Base-by-base conservation (phyloP, 1,140 invertebrate genomes). In the Drosophila murphyi region DNA sequence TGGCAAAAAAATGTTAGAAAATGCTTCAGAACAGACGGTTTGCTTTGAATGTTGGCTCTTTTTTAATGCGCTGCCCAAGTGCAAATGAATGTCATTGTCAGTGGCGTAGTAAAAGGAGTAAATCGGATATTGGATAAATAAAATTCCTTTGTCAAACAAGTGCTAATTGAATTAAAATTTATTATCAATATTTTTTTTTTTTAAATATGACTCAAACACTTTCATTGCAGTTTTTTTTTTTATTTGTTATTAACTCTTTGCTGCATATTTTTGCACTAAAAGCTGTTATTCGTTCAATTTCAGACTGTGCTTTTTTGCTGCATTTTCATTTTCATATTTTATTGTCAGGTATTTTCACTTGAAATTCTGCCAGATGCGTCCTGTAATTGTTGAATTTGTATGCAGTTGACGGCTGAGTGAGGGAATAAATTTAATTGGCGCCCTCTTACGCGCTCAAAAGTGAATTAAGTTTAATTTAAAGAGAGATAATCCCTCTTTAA, bases 1-100 rank as follows among this genome's bases (percentile, higher is more conserved):
- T 5, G 39, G 5, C 48, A 82, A 78, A 75, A 62, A 75, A 67
- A 79, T 79, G 77, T 72, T 76, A 73, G 76, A 74, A 86, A 73
- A 82, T 62, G 72, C 80, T 83, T 83, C 62, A 88, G 52, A 72
- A 64, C 62, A 72, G 75, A 87, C 65, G 70, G 52, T 72, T 87
- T 52, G 70, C 52, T 72, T 87, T 52, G 32, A 67, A 73, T 71
- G 57, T 67, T 78, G 8, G 28, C 43, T 64, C 48, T 54, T 20
- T 59, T 57, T 67, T 39, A 34, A 37, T 43, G 35, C n/a, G 68
- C 68, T 28, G 32, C 48, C 63, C 69, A 78, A 82, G 80, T 78
- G 70, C 64, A 82, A 82, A 82, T 82, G 81, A 82, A 83, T 76
- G 80, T 83, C 72, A 68, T 48, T 55, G 55, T 47, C 78, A 81